A percentile compares a stretch with the other conserved stretches of the same genome.
These are phyloP conservation scores for Tokudaia tokunoshimensis DNA, from an alignment of 2,797 vertebrate genomes.

Conservation along the genomic window DNA sequence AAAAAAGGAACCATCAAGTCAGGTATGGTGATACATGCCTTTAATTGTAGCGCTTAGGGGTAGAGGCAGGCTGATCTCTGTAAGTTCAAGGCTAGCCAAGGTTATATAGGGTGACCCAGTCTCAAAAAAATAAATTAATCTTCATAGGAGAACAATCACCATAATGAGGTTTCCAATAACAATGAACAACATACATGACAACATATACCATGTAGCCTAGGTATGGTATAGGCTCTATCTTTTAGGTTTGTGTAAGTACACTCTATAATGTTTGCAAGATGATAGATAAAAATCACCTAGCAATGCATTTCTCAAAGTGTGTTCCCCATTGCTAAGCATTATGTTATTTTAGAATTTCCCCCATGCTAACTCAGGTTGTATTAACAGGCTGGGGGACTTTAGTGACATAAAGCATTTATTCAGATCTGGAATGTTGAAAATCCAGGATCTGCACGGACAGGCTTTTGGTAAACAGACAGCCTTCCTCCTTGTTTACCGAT, in stretches of 20 bases:
- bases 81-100: not conserved
- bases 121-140: not conserved
- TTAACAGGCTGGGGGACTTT: not conserved
- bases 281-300: not conserved
- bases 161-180: not conserved
- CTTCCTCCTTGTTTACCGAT: not conserved
- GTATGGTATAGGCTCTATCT: not conserved
- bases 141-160: not conserved
- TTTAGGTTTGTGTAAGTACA: not conserved
- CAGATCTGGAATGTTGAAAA: not conserved
- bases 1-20: too few relatives aligned
- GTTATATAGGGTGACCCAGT: not conserved
- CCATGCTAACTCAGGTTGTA: not conserved
- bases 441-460: not conserved
- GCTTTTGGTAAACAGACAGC: not conserved
- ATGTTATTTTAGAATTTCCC: not conserved
- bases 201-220: too few relatives aligned
- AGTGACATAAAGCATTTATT: not conserved
- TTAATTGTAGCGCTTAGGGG: not conserved
- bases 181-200: not conserved
- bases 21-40: too few relatives aligned
- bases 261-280: not conserved
- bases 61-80: not conserved
- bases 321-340: too few relatives aligned
- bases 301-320: not conserved